These are phyloP conservation scores for Meghimatium bilineatum DNA, from an alignment of 2,888 invertebrate genomes.

Conservation along the genomic window DNA sequence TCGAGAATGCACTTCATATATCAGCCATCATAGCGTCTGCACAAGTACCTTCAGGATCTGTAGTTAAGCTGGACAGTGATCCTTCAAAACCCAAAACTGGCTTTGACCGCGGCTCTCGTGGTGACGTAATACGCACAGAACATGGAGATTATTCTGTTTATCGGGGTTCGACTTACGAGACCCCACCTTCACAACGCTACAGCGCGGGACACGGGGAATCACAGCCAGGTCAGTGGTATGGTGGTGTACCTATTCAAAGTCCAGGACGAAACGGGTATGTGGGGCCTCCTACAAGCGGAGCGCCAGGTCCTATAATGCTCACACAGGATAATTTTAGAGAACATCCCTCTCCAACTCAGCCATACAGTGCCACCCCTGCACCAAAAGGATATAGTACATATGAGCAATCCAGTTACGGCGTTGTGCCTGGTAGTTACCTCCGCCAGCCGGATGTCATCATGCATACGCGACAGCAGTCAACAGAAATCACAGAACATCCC, in stretches of 20 bases:
- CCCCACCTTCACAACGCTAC: constrained; percentile 16
- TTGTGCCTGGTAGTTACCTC: neutral
- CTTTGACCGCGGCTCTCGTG: constrained; percentile 51
- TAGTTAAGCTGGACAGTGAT: neutral
- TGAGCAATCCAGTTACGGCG: constrained; percentile 21
- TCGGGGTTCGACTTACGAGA: constrained; percentile 44
- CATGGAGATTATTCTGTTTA: constrained; percentile 58
- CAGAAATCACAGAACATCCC: neutral
- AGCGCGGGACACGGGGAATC: constrained; percentile 9
- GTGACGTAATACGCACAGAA: constrained; percentile 58
- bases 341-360: constrained; percentile 8
- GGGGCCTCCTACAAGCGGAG: neutral
- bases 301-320: constrained; percentile 24
- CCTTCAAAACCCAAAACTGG: neutral
- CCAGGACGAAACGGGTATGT: neutral
- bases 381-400: constrained; percentile 13
- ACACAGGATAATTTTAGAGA: constrained; percentile 38
- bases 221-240: constrained; percentile 1
- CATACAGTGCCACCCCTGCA: neutral
- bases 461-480: constrained; percentile 27
- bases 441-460: constrained; percentile 37
- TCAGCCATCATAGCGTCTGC: constrained; percentile 45
- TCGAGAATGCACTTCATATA: constrained; percentile 61
- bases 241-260: constrained; percentile 4
- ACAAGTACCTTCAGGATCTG: constrained; percentile 9